Percentiles rank a stretch among this genome's conserved stretches.
These are phyloP conservation scores for Cetonia aurata DNA, from an alignment of 2,888 invertebrate species.

Conservation along the genomic window DNA sequence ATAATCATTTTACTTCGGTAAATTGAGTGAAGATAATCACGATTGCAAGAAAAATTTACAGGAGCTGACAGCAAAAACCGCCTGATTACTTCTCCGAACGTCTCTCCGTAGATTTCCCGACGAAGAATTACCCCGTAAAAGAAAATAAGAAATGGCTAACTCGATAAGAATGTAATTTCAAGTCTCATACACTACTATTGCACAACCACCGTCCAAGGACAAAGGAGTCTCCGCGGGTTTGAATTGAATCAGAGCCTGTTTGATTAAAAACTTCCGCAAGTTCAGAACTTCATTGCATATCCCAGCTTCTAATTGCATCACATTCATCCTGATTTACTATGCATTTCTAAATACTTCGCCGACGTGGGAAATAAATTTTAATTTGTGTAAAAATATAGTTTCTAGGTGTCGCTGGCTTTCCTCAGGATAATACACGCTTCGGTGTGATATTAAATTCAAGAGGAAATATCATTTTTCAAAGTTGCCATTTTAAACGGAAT, in stretches of 20 bases:
- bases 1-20: slow-evolving; percentile 5
- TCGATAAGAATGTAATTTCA: slow-evolving; percentile 63
- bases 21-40: slow-evolving; percentile 7
- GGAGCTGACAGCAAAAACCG: not conserved
- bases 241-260: slow-evolving; percentile 63
- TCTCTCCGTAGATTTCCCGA: slow-evolving; percentile 23
- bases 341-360: slow-evolving; percentile 56
- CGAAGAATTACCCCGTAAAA: slow-evolving; percentile 41
- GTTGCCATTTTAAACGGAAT: slow-evolving; percentile 29
- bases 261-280: slow-evolving; percentile 63
- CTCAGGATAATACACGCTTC: slow-evolving; percentile 25
- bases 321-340: slow-evolving; percentile 62
- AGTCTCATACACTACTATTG: slow-evolving; percentile 60
- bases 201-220: slow-evolving; percentile 59
- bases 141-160: slow-evolving; percentile 57
- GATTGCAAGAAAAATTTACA: slow-evolving; percentile 9
- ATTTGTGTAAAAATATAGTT: slow-evolving; percentile 43
- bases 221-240: slow-evolving; percentile 60
- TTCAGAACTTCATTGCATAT: slow-evolving; percentile 61
- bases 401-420: slow-evolving; percentile 10
- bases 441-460: slow-evolving; percentile 35
- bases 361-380: slow-evolving; percentile 45
- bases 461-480: slow-evolving; percentile 39
- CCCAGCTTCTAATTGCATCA: slow-evolving; percentile 61
- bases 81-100: slow-evolving; percentile 31